These are phyloP conservation scores for Megamerina dolium DNA, from an alignment of 2,888 invertebrate species.

Conservation along the genomic window DNA sequence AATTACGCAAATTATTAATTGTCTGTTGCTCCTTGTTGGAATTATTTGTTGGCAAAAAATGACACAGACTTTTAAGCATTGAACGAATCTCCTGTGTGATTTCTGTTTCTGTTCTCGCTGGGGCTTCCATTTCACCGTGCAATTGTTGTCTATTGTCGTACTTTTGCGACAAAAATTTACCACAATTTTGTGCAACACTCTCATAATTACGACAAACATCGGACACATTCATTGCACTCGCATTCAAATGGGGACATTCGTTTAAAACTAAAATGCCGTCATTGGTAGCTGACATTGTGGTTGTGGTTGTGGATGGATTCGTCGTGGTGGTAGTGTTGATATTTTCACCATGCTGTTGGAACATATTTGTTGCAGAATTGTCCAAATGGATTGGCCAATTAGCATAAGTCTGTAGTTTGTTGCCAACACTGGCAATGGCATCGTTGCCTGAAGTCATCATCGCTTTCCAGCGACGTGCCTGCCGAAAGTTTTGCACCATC, in stretches of 20 bases:
- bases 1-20: slow-evolving; percentile 34
- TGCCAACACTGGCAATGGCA: not conserved
- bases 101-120: not conserved
- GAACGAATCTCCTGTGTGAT: not conserved
- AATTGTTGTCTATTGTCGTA: not conserved
- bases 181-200: slow-evolving; percentile 9
- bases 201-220: slow-evolving; percentile 18
- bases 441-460: slow-evolving; percentile 4
- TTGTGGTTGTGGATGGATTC: slow-evolving; percentile 2
- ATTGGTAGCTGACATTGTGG: slow-evolving; percentile 3
- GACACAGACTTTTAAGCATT: slow-evolving; percentile 15
- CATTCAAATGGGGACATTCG: slow-evolving; percentile 18
- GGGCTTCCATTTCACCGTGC: no score
- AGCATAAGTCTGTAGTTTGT: slow-evolving; percentile 6
- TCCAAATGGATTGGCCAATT: slow-evolving; percentile 33
- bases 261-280: slow-evolving; percentile 9
- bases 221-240: slow-evolving; percentile 10
- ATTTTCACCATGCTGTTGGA: slow-evolving; percentile 14
- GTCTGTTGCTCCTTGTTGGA: slow-evolving; percentile 12
- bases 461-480: slow-evolving; percentile 24
- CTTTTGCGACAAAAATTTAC: not conserved
- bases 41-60: slow-evolving; percentile 5
- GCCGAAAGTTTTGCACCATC: slow-evolving; percentile 40
- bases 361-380: slow-evolving; percentile 21
- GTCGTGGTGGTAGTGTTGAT: slow-evolving; percentile 1